Conservation (phyloP, 1,140 invertebrate genomes). For the Dendrolimus punctatus region DNA sequence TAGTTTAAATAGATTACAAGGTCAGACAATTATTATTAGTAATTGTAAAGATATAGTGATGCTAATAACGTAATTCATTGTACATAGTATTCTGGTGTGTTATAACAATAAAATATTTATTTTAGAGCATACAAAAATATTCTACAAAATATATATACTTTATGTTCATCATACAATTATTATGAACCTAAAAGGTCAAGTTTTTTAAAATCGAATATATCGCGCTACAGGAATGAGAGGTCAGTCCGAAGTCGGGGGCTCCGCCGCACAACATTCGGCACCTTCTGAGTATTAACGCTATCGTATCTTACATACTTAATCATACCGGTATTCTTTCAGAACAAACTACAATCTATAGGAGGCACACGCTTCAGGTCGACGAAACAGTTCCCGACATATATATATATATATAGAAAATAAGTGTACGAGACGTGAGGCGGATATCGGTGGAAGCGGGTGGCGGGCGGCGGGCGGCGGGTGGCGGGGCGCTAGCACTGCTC, state of each 20-base stretch:
- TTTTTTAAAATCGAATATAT: background rate
- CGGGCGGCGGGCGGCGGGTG: slow-evolving; percentile 30
- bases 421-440: slow-evolving; percentile 23
- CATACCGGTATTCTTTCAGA: slow-evolving; percentile 44
- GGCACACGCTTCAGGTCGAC: slow-evolving; percentile 61
- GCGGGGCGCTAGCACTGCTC: slow-evolving; percentile 12
- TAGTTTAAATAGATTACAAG: too few relatives aligned
- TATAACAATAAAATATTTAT: too few relatives aligned
- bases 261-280: slow-evolving; percentile 53
- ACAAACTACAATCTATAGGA: slow-evolving; percentile 52
- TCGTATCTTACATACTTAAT: slow-evolving; percentile 34
- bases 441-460: slow-evolving; percentile 53
- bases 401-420: slow-evolving; percentile 1
- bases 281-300: slow-evolving; percentile 65
- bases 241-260: slow-evolving; percentile 25
- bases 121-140: too few relatives aligned
- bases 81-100: too few relatives aligned
- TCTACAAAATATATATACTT: too few relatives aligned
- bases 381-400: slow-evolving; percentile 58
- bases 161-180: too few relatives aligned
- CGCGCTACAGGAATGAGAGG: slow-evolving; percentile 60
- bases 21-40: too few relatives aligned
- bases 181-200: too few relatives aligned
- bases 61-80: too few relatives aligned
- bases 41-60: too few relatives aligned